Evolutionary conservation across 2,797 vertebrate species (phyloP), one percentile per base, ranked within the genome.

Genomic region (Sebastes diploproa): DNA sequence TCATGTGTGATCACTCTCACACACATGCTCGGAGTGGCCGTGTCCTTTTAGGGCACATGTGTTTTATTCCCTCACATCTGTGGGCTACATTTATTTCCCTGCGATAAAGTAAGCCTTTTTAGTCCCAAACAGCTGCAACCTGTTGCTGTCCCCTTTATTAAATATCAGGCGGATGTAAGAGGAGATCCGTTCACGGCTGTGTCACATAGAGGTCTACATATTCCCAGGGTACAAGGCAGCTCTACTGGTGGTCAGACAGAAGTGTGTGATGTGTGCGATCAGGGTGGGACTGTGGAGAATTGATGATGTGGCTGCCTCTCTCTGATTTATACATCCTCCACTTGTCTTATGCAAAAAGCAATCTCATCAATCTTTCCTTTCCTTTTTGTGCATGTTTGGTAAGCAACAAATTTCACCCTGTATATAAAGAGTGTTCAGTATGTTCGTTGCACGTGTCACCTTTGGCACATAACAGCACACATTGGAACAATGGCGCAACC

Each of bases 241-340:
- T 36, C 54, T 14, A 72, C 42, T 75, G 72, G 72, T 72, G 82
- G 83, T 63, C 74, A 50, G 22, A 46, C 61, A 62, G 30, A 81
- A 79, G 82, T 75, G 32, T 79, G 30, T 86, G 75, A 78, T 79
- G 77, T 79, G 79, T 81, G 68, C 5, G 13, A 55, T 89, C 79
- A 66, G 88, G 88, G 90, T 88, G 88, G 83, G 81, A 84, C 86
- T 88, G 90, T 91, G 86, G 84, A 83, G 78, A 91, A 91, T 85
- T 75, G 80, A 87, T 90, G 86, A 89, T 87, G 78, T 84, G 82
- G 76, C 59, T 77, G 69, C 30, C 30, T 58, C 59, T 67, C 20
- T 65, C 64, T 88, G 82, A 88, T 87, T 88, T 81, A 85, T 86
- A 71, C 56, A 22, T 84, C 61, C 23, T 72, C 52, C 3, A 3